A percentile compares a stretch with the other conserved stretches of the same genome.
Conservation (phyloP, 2,888 invertebrate species). For the Tenthredo scrophulariae region DNA sequence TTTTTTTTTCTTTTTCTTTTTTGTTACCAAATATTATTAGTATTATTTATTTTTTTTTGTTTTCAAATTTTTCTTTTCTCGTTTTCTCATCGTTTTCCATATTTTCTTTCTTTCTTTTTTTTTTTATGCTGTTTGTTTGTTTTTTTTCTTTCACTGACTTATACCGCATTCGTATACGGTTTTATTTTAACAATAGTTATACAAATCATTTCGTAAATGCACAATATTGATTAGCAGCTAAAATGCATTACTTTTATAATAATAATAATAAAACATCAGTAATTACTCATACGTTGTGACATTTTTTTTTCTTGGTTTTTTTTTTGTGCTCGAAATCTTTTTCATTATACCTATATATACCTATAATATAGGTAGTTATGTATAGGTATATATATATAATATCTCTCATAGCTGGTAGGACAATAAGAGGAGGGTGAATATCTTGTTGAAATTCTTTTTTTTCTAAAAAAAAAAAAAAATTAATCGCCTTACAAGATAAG, state of each 20-base stretch:
- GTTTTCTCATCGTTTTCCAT: not conserved
- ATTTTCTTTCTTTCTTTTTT: not conserved
- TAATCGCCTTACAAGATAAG: not conserved
- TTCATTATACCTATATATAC: not conserved
- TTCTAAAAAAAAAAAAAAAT: not conserved
- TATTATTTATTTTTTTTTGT: not conserved
- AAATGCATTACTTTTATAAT: constrained; percentile 40
- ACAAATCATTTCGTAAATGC: constrained; percentile 47
- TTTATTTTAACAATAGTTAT: constrained; percentile 8
- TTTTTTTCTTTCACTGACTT: not conserved
- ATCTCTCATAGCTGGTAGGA: not conserved
- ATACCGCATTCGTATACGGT: constrained; percentile 28
- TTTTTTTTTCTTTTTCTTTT: constrained; percentile 23
- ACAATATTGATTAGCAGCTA: constrained; percentile 42
- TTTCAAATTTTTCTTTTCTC: not conserved
- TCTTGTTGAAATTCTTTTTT: not conserved
- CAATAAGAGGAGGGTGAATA: not conserved
- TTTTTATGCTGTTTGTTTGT: not conserved
- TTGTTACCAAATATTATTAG: constrained; percentile 16
- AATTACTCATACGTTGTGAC: constrained; percentile 3
- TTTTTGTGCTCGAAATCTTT: constrained; percentile 37
- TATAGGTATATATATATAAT: not conserved
- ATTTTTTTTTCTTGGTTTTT: not conserved
- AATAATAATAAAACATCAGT: constrained; percentile 34
- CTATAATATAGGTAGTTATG: not conserved